Base-by-base conservation (phyloP, 2,797 vertebrate genomes). In the Cynopterus sphinx region DNA sequence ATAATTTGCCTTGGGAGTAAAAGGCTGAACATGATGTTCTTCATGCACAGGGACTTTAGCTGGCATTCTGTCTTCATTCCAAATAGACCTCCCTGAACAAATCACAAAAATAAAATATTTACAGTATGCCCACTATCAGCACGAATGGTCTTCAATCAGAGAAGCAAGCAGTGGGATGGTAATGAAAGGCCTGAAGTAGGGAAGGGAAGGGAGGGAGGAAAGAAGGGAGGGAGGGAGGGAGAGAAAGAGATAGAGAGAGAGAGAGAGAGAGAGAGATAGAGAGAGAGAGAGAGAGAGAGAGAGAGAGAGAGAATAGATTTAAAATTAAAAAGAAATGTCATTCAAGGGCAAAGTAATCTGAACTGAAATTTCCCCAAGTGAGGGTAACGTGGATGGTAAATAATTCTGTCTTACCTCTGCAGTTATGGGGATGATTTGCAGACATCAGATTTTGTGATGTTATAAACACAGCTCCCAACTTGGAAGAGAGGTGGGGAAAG, bases 401-500 rank as follows among this genome's bases (percentile, higher is more conserved):
- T 98, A 98, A 96, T 98, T 95, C 97, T 96, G 88, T 94, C 97
- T 98, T 95, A 97, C 97, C 96, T 97, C 85, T 0, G 57, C 39
- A 95, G 87, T 97, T 92, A 90, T 59, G 70, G 68, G 70, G 92
- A 86, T 98, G 96, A 97, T 97, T 97, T 97, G 87, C 92, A 97
- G 97, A 94, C 96, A 94, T 98, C 97, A 96, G 96, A 97, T 97
- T 97, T 97, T 1, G 83, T 96, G 97, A 97, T 97, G 94, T 95
- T 95, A 88, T 5, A 96, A 77, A 46, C 57, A 88, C 49, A 4
- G 74, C 95, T 95, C 74, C 33, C 75, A 97, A 95, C 86, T 63
- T 96, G 92, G 74, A 94, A 94, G 89, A 95, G 75, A 82, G 9
- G 86, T 49, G 79, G 97, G 91, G 89, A 77, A 96, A 87, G 94